A percentile compares a stretch with the other conserved stretches of the same genome.
Evolutionary conservation across 2,113 vertebrate species (phyloP).

Genomic region (Alexandromys fortis): DNA sequence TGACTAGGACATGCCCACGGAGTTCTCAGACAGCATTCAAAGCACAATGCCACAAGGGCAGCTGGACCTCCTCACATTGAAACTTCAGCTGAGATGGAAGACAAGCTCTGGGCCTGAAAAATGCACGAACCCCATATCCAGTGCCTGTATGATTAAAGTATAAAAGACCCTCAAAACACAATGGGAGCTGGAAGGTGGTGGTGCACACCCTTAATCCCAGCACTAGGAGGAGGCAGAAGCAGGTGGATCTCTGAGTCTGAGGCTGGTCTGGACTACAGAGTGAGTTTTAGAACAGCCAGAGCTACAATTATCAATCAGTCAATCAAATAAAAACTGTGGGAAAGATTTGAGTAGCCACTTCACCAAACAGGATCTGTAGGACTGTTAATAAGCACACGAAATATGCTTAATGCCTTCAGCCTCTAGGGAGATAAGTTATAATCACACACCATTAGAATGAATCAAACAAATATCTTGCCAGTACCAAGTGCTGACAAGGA

Average conservation of each 20-base stretch:
- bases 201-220: background rate
- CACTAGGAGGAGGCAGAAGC: background rate
- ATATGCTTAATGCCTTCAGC: background rate
- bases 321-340: background rate
- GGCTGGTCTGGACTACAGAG: background rate
- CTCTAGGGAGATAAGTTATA: background rate
- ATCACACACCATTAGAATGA: background rate
- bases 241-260: background rate
- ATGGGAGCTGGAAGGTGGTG: background rate
- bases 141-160: background rate
- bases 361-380: background rate
- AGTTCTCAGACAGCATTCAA: slow-evolving; percentile 1
- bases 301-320: background rate
- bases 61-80: background rate
- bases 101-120: background rate
- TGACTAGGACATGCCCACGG: background rate
- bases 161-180: slow-evolving; percentile 1
- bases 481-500: background rate
- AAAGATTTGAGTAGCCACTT: background rate
- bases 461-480: background rate
- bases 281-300: background rate
- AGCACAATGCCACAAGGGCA: background rate
- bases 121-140: background rate
- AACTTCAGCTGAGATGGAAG: slow-evolving; percentile 26
- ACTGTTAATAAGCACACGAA: background rate